phyloP scores from a whole-genome alignment of 2,113 vertebrate species.

The Lichenostomus cassidix region DNA sequence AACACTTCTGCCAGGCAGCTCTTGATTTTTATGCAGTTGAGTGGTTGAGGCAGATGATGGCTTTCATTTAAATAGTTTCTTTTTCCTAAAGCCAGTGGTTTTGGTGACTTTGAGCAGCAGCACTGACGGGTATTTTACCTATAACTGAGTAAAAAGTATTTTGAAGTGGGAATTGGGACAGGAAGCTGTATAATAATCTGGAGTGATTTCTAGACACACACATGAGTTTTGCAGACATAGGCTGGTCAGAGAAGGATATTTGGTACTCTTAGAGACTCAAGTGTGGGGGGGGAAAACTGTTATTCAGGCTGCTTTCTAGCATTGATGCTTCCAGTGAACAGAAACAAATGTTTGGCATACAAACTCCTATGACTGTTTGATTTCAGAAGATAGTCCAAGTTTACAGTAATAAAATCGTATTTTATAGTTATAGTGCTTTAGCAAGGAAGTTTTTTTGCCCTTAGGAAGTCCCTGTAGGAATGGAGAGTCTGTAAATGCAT shows the following conservation, averaged over 20 bases:
- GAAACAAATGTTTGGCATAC: background rate
- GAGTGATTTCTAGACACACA: background rate
- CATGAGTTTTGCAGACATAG: background rate
- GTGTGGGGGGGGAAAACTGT: background rate
- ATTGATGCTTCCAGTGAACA: background rate
- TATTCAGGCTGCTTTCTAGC: background rate
- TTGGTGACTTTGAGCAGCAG: background rate
- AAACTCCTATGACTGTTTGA: background rate
- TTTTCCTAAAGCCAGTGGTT: background rate
- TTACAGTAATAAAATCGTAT: background rate
- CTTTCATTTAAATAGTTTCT: background rate
- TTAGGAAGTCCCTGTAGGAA: background rate
- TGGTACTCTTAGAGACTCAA: background rate
- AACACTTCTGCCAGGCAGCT: background rate
- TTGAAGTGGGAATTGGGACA: background rate
- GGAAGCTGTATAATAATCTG: background rate
- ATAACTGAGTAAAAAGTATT: background rate
- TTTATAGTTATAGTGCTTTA: conserved; percentile 2
- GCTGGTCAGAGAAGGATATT: background rate
- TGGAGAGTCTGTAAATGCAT: background rate
- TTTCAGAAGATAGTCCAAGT: background rate
- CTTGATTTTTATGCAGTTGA: background rate
- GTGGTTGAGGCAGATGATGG: background rate
- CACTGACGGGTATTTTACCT: background rate
- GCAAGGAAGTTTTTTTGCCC: background rate